A percentile compares a stretch with the other conserved stretches of the same genome.
These are phyloP conservation scores for silkworm (Bombyx mori) DNA, from an alignment of 1,140 invertebrate species.

Conservation along the genomic window DNA sequence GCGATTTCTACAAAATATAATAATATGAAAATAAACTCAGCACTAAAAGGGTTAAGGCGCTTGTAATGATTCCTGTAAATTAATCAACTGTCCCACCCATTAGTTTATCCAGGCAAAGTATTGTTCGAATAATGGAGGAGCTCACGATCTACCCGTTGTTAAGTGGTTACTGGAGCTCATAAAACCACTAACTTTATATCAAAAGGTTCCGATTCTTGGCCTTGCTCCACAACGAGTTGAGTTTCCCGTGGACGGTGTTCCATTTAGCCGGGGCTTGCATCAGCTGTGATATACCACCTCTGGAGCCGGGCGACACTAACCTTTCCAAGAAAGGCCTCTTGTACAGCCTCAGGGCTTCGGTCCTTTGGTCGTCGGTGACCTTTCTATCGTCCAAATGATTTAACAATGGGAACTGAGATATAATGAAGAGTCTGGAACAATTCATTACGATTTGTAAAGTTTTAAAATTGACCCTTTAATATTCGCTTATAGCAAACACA, in stretches of 20 bases:
- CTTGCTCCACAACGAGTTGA: constrained; percentile 29
- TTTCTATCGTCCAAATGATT: constrained; percentile 77
- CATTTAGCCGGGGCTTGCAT: constrained; percentile 35
- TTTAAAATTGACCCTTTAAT: too few species aligned
- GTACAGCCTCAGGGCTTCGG: constrained; percentile 75
- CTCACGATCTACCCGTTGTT: too few species aligned
- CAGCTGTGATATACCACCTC: constrained; percentile 27
- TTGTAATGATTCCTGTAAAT: too few species aligned
- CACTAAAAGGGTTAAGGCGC: too few species aligned
- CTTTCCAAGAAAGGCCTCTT: constrained; percentile 73
- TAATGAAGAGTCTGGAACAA: constrained; percentile 75
- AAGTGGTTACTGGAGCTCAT: too few species aligned
- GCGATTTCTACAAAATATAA: too few species aligned
- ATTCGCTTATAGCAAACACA: too few species aligned
- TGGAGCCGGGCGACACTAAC: constrained; percentile 27
- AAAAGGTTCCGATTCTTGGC: constrained; percentile 40
- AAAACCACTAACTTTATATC: constrained; percentile 20
- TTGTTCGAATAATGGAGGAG: too few species aligned
- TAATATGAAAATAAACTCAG: too few species aligned
- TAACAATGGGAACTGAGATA: constrained; percentile 77
- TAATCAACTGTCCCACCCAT: too few species aligned
- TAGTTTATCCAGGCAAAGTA: too few species aligned
- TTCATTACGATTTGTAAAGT: not conserved
- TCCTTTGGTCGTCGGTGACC: constrained; percentile 74
- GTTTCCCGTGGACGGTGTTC: constrained; percentile 33